Evolutionary conservation across 2,888 invertebrate genomes (phyloP), one percentile per base, ranked within the genome.

Genomic region (Plebejus anna): DNA sequence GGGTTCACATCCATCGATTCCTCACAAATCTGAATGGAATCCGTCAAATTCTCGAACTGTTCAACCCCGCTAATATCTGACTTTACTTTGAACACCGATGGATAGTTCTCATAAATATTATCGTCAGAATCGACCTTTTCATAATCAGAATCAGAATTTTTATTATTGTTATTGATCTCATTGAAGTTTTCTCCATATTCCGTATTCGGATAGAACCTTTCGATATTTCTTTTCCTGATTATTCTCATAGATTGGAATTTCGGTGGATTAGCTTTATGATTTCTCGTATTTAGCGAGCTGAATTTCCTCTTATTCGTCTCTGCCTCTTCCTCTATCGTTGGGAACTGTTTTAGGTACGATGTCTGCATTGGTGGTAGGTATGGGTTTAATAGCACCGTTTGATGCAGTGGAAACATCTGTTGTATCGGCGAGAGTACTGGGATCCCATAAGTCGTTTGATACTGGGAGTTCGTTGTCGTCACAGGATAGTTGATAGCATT

Each of bases 1-100:
- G 73, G 32, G n/a, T 22, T 81, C 22, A 82, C 80, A 76, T 89
- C 84, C 38, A 86, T 83, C 75, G 86, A 91, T 79, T 94, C 94
- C 86, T 96, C 96, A 79, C 95, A 95, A 47, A 96, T 94, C 88
- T 96, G 96, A 80, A 96, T 95, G 22, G 96, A 96, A 84, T 96
- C 96, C 70, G 95, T 95, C 77, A 96, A 87, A 84, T 96, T 95
- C 86, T 96, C 95, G 85, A 95, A 96, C 78, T 92, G 84, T 78
- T 92, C 91, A 2, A 91, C 85, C 9, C 91, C 93, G 81, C 91
- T 93, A 76, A 92, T 89, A 80, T 90, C 85, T 4, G 90, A 87
- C 78, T 89, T 89, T 0, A 87, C 83, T 86, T 84, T 88, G 4
- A 87, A 84, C 61, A 89, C 80, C n/a, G 89, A 87, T 0, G 92